phyloP scores from a whole-genome alignment of 2,888 invertebrate genomes.

The Meloe dianella region DNA sequence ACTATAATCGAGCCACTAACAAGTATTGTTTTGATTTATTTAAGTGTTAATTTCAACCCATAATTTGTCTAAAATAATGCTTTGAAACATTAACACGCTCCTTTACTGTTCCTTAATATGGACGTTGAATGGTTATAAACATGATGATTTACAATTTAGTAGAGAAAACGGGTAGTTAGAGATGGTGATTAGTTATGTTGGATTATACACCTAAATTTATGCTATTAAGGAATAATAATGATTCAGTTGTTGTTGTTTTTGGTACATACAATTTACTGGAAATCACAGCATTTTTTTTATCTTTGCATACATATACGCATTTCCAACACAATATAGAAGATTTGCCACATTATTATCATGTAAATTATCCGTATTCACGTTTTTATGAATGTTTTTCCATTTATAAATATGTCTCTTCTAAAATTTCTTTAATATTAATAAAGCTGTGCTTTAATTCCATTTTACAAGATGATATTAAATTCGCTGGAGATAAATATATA shows the following conservation, averaged over 20 bases:
- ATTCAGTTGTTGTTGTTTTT: not conserved
- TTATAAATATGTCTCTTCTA: not conserved
- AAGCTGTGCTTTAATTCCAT: not conserved
- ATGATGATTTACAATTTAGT: slow-evolving; percentile 14
- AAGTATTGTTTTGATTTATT: slow-evolving; percentile 10
- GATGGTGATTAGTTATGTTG: slow-evolving; percentile 11
- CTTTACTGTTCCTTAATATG: slow-evolving; percentile 11
- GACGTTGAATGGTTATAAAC: slow-evolving; percentile 13
- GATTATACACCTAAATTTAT: not conserved
- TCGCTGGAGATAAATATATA: not conserved
- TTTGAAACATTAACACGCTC: slow-evolving; percentile 7
- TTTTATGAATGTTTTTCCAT: not conserved
- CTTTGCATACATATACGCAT: not conserved
- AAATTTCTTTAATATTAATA: not conserved
- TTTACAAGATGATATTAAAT: not conserved
- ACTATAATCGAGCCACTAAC: not conserved
- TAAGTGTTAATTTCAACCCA: not conserved
- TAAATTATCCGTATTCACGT: not conserved
- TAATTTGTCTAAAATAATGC: slow-evolving; percentile 11
- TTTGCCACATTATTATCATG: not conserved
- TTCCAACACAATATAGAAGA: not conserved
- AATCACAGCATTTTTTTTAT: not conserved
- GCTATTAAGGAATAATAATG: not conserved
- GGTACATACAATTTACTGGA: not conserved
- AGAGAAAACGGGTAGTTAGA: slow-evolving; percentile 5